phyloP scores from a whole-genome alignment of 2,888 invertebrate genomes.

The Parthenolecanium corni region DNA sequence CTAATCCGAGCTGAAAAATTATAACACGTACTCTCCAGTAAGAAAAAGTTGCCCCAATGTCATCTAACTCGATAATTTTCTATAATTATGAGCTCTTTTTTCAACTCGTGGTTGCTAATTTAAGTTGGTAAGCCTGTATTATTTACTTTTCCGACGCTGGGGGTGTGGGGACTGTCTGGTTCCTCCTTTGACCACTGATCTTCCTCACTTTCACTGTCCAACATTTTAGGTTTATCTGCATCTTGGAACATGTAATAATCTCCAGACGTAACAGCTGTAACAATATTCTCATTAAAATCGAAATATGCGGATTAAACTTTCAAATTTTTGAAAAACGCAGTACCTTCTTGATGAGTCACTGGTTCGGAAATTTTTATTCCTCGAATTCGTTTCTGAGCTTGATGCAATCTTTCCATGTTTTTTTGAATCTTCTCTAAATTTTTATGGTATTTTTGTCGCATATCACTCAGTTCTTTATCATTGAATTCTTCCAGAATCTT shows the following conservation, averaged over 20 bases:
- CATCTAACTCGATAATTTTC: too few relatives aligned
- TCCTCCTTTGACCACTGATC: slow-evolving; percentile 6
- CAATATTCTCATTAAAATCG: not conserved
- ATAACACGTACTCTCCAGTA: too few relatives aligned
- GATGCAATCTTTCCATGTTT: slow-evolving; percentile 93
- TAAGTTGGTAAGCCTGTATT: too few relatives aligned
- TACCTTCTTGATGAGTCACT: slow-evolving; percentile 70
- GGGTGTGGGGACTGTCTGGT: not conserved
- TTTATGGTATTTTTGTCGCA: slow-evolving; percentile 71
- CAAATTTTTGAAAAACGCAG: not conserved
- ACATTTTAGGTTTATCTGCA: slow-evolving; percentile 62
- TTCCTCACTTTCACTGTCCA: slow-evolving; percentile 1
- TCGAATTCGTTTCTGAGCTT: slow-evolving; percentile 74
- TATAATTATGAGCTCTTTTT: too few relatives aligned
- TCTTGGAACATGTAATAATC: slow-evolving; percentile 99
- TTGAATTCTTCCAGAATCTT: slow-evolving; percentile 80
- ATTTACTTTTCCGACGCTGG: slow-evolving; percentile 13
- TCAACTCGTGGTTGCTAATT: too few relatives aligned
- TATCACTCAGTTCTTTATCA: slow-evolving; percentile 37
- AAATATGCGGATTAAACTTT: not conserved
- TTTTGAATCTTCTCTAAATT: slow-evolving; percentile 84
- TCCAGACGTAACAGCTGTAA: slow-evolving; percentile 86
- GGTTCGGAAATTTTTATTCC: slow-evolving; percentile 54
- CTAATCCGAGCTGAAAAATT: too few relatives aligned
- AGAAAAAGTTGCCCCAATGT: too few relatives aligned